Evolutionary conservation across 2,888 invertebrate genomes (phyloP), one percentile per base, ranked within the genome.

Genomic region (Callyntrura guangdongensis): DNA sequence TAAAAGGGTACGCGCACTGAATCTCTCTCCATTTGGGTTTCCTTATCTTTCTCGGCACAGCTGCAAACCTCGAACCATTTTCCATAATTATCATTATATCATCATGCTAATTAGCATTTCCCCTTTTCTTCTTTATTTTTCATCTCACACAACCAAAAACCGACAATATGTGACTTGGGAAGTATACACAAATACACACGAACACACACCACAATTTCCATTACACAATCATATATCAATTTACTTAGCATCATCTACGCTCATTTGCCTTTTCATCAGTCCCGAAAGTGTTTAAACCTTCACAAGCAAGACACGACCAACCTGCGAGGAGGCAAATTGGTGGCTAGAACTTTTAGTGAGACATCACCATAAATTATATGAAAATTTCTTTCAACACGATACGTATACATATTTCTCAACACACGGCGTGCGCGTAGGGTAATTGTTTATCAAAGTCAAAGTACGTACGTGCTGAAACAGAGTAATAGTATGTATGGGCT

Each of bases 51-150:
- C 56, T 22, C 47, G n/a, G 59, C 59, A 72, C 87, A 87, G 87
- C 69, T 87, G 87, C 53, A 53, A 47, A 27, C 53, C 61, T 59
- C 25, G 36, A 53, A 61, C 67, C 69, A 56, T 74, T 89, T 83
- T 83, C 83, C 82, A 83, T 89, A 89, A 89, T 89, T 89, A 89
- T 82, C 82, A 72, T 89, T 81, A 81, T 69, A 87, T 87, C 87
- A 87, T 81, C 87, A 59, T 36, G 49, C 88, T 89, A 89, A 89
- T 89, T 83, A 89, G 83, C 88, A 89, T 89, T 88, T 72, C 20
- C 88, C 82, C 61, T 53, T 87, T 14, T 69, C 72, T 20, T 85
- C 20, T 45, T 72, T 53, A 22, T 45, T 56, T 74, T 25, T 56
- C 59, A 67, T 49, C 36, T 56, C 49, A 22, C 56, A 45, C 64